These are phyloP conservation scores for Salarias fasciatus DNA, from an alignment of 2,797 vertebrate species.

Conservation along the genomic window DNA sequence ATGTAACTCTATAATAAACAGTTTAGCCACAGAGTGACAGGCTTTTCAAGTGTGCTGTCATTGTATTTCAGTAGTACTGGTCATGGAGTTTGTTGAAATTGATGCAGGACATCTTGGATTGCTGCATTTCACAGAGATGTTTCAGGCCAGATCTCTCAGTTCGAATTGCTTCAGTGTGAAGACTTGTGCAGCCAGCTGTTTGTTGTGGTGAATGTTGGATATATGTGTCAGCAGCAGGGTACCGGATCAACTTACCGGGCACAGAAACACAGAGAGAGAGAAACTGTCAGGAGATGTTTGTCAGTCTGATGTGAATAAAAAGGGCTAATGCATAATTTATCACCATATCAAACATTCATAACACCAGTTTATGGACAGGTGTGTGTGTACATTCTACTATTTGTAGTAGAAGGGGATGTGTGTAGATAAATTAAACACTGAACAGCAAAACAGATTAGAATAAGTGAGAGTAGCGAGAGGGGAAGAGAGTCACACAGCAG, in stretches of 20 bases:
- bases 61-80: no score
- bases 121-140: slow-evolving; percentile 12
- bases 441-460: neutral
- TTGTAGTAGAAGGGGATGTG: neutral
- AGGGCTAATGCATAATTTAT: neutral
- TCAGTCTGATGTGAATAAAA: neutral
- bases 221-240: slow-evolving; percentile 15
- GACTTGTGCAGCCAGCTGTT: slow-evolving; percentile 20
- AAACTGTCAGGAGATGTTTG: neutral
- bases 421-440: neutral
- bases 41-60: no score
- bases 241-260: slow-evolving; percentile 43
- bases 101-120: slow-evolving; percentile 14
- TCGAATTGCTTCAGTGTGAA: slow-evolving; percentile 24
- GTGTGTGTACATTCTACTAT: no score
- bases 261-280: slow-evolving; percentile 25
- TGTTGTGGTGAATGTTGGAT: slow-evolving; percentile 8
- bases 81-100: no score
- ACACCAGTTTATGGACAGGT: neutral
- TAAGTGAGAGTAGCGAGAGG: no score
- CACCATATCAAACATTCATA: neutral
- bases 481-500: neutral
- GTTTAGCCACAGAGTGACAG: no score
- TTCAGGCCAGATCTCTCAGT: slow-evolving; percentile 11
- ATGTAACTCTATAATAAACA: no score